Percentiles rank a stretch among this genome's conserved stretches.
Evolutionary conservation across 2,113 vertebrate species (phyloP).

Genomic region (Lycaon pictus): DNA sequence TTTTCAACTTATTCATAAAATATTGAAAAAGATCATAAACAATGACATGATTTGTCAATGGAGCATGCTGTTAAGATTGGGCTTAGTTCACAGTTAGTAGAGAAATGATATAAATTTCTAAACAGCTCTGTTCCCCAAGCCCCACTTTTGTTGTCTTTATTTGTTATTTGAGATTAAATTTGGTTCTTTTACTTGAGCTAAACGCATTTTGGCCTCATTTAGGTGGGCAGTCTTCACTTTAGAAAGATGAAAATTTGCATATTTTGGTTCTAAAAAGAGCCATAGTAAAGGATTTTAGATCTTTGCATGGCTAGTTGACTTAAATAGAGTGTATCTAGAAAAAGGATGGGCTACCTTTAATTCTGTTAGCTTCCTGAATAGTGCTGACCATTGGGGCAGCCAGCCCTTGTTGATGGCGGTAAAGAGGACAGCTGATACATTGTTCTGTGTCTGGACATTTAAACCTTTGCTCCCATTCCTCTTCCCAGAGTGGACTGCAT

Average conservation of each 20-base stretch:
- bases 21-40: not conserved
- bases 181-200: conserved; percentile 24
- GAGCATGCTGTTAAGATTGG: not conserved
- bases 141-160: not conserved
- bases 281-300: not conserved
- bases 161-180: conserved; percentile 62
- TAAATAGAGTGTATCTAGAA: not conserved
- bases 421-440: not conserved
- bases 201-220: conserved; percentile 43
- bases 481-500: not conserved
- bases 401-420: not conserved
- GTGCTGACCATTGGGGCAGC: not conserved
- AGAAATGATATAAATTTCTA: not conserved
- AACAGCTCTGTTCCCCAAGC: not conserved
- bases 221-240: not conserved
- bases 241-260: conserved; percentile 47
- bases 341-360: not conserved
- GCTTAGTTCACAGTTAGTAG: not conserved
- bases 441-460: not conserved
- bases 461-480: not conserved
- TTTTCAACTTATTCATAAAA: conserved; percentile 39
- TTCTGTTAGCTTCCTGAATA: not conserved
- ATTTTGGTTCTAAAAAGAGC: conserved; percentile 19
- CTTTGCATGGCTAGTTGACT: not conserved
- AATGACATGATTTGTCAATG: not conserved